Base-by-base conservation (phyloP, 2,797 vertebrate genomes). In the Kryptopterus vitreolus region DNA sequence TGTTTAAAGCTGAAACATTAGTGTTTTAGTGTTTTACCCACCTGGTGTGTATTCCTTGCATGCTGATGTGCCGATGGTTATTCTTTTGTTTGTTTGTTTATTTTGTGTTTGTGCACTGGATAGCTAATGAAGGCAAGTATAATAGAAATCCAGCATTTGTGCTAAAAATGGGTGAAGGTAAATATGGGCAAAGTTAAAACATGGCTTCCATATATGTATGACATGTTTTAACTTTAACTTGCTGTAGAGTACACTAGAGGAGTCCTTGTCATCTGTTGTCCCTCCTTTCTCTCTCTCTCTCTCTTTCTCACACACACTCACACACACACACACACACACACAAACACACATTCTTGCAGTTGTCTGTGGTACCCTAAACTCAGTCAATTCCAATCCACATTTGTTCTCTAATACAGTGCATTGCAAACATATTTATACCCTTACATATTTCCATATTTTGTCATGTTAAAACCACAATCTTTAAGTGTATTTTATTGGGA, bases 91-190 rank as follows among this genome's bases (percentile, higher is more conserved):
- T 76, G 24, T 76, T 62, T 76, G 59, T 81, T 90, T 81, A 63
- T 89, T 81, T 81, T 89, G 82, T 91, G 86, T 38, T 55, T 71
- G 48, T 89, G 81, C 86, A 86, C 82, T 89, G 88, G 84, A 89
- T 84, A 93, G 92, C 91, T 94, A 91, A 91, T 62, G 82, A 87
- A 94, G 93, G 92, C 91, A 92, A 94, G 92, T 93, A 93, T 88
- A 78, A 86, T 76, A 76, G 68, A 13, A 33, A 50, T 33, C 7
- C 9, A 59, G 82, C 83, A 50, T 74, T 3, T 82, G 74, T 52
- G 29, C 7, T 82, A 29, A 77, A 9, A 48, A 2, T 62, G 68
- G 52, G n/a, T 57, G 58, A 72, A 75, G 78, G 55, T 43, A 62
- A 59, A 35, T 52, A 57, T 69, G 46, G 63, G 13, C 16, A 61